These are phyloP conservation scores for Molossus molossus DNA, from an alignment of 2,797 vertebrate genomes.

Conservation along the genomic window DNA sequence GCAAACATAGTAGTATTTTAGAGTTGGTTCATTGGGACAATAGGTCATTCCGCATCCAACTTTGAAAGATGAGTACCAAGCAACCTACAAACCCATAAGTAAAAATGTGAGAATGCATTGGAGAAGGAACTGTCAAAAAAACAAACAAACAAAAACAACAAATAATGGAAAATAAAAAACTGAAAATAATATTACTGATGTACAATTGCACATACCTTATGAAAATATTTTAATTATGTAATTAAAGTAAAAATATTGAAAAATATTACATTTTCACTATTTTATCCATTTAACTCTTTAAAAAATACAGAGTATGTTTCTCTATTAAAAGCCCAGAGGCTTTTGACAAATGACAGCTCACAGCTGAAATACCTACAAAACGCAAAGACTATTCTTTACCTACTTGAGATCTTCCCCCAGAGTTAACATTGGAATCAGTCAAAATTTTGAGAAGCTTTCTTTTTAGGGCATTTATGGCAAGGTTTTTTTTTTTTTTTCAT, in stretches of 20 bases:
- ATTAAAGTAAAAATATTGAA: not conserved
- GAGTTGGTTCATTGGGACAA: not conserved
- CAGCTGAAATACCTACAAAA: not conserved
- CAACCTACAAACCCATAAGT: conserved; percentile 75
- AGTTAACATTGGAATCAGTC: not conserved
- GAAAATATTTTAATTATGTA: not conserved
- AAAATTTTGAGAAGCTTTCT: not conserved
- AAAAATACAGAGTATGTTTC: not conserved
- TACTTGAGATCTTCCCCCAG: not conserved
- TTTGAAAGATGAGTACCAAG: conserved; percentile 80
- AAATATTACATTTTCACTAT: conserved; percentile 13
- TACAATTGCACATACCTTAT: not conserved
- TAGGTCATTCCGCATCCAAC: conserved; percentile 78
- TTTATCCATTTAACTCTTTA: not conserved
- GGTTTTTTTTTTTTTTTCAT: not conserved
- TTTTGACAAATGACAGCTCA: not conserved
- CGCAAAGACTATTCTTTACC: not conserved
- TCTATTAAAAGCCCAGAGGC: not conserved
- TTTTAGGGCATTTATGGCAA: not conserved
- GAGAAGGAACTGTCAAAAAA: not conserved
- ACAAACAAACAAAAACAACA: not conserved
- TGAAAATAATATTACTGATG: not conserved
- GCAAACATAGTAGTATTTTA: conserved; percentile 88
- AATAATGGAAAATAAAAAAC: not conserved
- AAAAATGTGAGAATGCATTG: not conserved